Evolutionary conservation across 2,113 vertebrate species (phyloP).

Genomic region (Nannobrachium achirus): DNA sequence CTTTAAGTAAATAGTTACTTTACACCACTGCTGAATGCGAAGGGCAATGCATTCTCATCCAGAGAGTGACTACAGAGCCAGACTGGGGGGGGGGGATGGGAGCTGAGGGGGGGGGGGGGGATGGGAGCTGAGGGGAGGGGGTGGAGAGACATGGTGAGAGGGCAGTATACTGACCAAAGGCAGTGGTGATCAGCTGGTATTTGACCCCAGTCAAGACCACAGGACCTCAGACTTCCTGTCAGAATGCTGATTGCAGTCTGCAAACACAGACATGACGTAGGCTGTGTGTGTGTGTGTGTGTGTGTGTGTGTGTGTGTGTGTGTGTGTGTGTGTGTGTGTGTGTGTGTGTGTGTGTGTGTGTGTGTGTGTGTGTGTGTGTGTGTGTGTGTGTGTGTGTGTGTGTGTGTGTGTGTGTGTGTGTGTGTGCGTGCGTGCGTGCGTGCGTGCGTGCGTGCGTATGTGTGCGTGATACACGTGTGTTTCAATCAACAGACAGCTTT

Average conservation of each 20-base stretch:
- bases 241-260: neutral
- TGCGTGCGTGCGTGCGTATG: neutral
- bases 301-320: neutral
- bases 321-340: neutral
- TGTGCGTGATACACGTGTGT: neutral
- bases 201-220: neutral
- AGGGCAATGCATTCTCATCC: no score
- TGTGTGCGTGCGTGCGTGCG: neutral
- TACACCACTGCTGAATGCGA: no score
- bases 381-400: neutral
- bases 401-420: neutral
- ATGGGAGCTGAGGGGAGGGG: neutral
- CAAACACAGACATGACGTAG: conserved; percentile 13
- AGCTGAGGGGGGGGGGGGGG: no score
- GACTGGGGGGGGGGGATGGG: no score
- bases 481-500: no score
- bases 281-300: neutral
- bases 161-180: neutral
- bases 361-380: conserved; percentile 2
- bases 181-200: neutral
- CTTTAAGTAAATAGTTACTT: no score
- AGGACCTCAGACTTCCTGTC: neutral
- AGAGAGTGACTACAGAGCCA: no score
- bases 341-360: neutral
- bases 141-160: neutral